Conservation (phyloP, 2,888 invertebrate species). For the Apamea crenata region DNA sequence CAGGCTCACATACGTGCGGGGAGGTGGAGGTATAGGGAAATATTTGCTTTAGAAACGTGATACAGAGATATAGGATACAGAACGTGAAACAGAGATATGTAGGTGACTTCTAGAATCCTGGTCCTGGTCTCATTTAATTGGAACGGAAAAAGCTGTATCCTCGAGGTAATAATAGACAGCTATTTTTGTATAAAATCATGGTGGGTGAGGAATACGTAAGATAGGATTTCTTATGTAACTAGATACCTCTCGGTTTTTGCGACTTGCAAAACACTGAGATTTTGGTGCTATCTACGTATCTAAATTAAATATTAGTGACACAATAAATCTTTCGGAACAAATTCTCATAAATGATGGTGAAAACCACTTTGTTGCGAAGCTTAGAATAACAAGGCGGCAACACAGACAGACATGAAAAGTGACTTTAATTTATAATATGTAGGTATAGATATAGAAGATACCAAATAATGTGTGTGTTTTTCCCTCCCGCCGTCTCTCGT, state of each 20-base stretch:
- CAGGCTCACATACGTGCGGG: background rate
- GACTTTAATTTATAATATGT: background rate
- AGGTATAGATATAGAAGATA: background rate
- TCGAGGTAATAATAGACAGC: background rate
- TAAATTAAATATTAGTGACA: background rate
- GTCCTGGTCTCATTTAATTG: conserved; percentile 3
- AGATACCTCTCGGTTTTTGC: background rate
- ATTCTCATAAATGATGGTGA: background rate
- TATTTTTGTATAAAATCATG: background rate
- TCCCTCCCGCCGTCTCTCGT: conserved; percentile 2
- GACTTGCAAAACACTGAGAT: background rate
- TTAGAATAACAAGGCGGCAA: background rate
- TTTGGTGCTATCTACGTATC: background rate
- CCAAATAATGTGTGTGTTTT: background rate
- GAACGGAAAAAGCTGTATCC: background rate
- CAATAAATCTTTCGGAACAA: background rate
- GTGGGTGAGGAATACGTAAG: background rate
- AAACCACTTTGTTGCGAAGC: background rate
- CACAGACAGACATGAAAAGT: background rate
- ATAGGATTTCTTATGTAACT: background rate
- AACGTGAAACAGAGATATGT: conserved; percentile 30
- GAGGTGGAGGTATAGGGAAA: background rate
- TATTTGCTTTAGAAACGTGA: conserved; percentile 40
- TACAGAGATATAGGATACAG: conserved; percentile 18
- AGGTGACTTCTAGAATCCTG: conserved; percentile 1